Base-by-base conservation (phyloP, 2,888 invertebrate genomes). In the Idaea aversata region DNA sequence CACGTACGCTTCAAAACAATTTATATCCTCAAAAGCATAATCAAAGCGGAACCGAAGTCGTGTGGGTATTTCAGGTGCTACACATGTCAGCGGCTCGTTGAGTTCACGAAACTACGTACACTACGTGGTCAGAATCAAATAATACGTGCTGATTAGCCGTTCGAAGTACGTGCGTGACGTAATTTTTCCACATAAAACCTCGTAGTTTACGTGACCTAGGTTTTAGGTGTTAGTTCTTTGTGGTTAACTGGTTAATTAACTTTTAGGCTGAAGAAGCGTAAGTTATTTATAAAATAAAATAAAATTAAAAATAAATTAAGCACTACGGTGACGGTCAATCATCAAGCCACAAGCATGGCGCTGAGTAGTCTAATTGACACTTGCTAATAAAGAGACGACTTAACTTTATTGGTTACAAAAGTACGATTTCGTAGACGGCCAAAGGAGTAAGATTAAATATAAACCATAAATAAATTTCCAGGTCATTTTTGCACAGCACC, bases 111-210 rank as follows among this genome's bases (percentile, higher is more conserved):
- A 64, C 70, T 70, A 79, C 47, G 47, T 47, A 7, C 25, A 25
- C 47, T 47, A 47, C 84, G 85, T 82, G 86, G 57, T 16, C 65
- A 61, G 86, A 80, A 85, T 86, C 65, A 77, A 75, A 77, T 79
- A 81, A 81, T 79, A 69, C 63, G 65, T 67, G 58, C 73, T 87
- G 84, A 86, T 87, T 86, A 87, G 74, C 74, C 62, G 72, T 67
- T 71, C 72, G 66, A 75, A 70, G 71, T 77, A 82, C 80, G 81
- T 82, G 74, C 65, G 16, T 68, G 47, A 47, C 47, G 47, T 47
- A 47, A 47, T 6, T 47, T 47, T 13, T 3, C 47, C 13, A 47
- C 47, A 10, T 47, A 47, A 47, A 47, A 66, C 64, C 38, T 15
- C 59, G 64, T 63, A 64, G 68, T 34, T 57, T 16, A 61, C 63